A percentile compares a stretch with the other conserved stretches of the same genome.
phyloP scores from a whole-genome alignment of 2,797 vertebrate species.

The Rhabdomys pumilio region DNA sequence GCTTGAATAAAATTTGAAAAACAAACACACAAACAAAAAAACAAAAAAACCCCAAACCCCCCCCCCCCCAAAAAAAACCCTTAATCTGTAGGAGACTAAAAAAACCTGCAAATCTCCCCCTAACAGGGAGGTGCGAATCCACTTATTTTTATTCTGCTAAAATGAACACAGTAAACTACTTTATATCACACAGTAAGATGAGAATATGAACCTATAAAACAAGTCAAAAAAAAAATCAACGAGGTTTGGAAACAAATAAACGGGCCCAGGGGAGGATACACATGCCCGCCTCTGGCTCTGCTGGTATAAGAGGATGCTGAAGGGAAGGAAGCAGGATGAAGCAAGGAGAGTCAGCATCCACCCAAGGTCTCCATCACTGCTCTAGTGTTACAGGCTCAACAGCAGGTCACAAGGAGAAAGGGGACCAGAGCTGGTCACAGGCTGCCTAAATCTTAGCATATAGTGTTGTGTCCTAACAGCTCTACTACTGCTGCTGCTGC shows the following conservation, averaged over 20 bases:
- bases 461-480: neutral
- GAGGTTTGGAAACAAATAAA: neutral
- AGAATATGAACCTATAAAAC: neutral
- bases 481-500: neutral
- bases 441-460: neutral
- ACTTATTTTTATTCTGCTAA: constrained; percentile 36
- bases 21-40: too few species aligned
- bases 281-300: fast-evolving
- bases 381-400: too few species aligned
- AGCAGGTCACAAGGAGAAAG: too few species aligned
- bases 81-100: neutral
- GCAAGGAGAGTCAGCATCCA: neutral
- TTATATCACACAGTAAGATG: neutral
- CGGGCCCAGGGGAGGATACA: neutral
- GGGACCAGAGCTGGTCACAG: neutral
- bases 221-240: neutral
- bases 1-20: neutral
- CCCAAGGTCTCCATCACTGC: too few species aligned
- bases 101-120: neutral
- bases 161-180: neutral
- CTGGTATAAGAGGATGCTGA: neutral
- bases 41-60: too few species aligned
- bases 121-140: neutral
- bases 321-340: neutral
- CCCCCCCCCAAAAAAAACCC: too few species aligned